Base-by-base conservation (phyloP, 2,888 invertebrate species). In the Meta bourneti region DNA sequence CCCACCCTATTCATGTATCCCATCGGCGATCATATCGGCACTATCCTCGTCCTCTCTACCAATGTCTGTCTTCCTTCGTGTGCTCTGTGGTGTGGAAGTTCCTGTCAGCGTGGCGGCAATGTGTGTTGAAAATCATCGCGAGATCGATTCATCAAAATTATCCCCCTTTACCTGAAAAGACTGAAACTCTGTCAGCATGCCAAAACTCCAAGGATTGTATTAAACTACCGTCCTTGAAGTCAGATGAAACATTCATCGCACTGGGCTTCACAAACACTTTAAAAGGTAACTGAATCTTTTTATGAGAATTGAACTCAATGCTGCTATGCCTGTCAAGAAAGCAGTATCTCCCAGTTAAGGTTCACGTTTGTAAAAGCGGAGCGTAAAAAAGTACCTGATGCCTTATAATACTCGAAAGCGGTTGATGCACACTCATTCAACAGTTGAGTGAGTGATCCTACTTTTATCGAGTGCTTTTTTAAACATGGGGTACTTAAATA, bases 1-100 rank as follows among this genome's bases (percentile, higher is more conserved):
- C 13, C 34, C n/a, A 71, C 16, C 9, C 82, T 61, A 20, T 34
- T 78, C 87, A 83, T 91, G 54, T 51, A 48, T 69, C 75, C 20
- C 79, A 78, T 77, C 69, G 11, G 34, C 34, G 34, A 75, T 48
- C 81, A 86, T 80, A 20, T 85, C 77, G 49, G 61, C 19, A 51
- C 74, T 49, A 74, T 54, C 91, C 83, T 54, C 72, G 54, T 87
- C 91, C 91, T 87, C 13, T 79, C 72, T 81, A 79, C 81, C 90
- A 82, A 81, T 82, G 90, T 91, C 80, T 77, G 86, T 86, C 90
- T 91, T 91, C 90, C 86, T 90, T 80, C 81, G 51, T 75, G 69
- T 80, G 51, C 80, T 61, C 49, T 72, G 83, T 78, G 87, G 87
- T 83, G 87, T 82, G 61, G 79, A 83, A 82, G 83, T 79, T 91